Percentiles rank a stretch among this genome's conserved stretches.
These are phyloP conservation scores for Oreonectes daqikongensis DNA, from an alignment of 2,797 vertebrate genomes.

Conservation along the genomic window DNA sequence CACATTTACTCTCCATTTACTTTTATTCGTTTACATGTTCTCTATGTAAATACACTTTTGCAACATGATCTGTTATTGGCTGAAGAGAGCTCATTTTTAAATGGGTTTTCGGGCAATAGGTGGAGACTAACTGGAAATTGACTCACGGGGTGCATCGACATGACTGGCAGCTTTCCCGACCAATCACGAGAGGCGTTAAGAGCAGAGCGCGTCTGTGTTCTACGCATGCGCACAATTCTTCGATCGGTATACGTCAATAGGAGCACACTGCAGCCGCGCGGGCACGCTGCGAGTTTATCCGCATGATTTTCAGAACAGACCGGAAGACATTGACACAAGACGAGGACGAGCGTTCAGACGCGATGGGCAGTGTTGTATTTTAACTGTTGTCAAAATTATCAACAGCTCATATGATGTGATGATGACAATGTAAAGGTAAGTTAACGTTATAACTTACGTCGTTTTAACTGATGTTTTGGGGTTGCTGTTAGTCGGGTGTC, in stretches of 20 bases:
- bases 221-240: not conserved
- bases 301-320: not conserved
- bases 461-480: not conserved
- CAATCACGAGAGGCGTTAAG: conserved; percentile 23
- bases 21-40: too few species aligned
- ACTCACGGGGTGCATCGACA: conserved; percentile 34
- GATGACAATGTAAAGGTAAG: conserved; percentile 11
- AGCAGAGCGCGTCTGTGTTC: too few species aligned
- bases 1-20: too few species aligned
- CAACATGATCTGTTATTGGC: not conserved
- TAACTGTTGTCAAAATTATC: not conserved
- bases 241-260: not conserved
- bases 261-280: too few species aligned
- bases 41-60: not conserved
- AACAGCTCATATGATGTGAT: not conserved
- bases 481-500: not conserved
- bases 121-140: conserved; percentile 58
- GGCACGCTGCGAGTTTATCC: not conserved
- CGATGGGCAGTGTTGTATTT: not conserved
- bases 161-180: conserved; percentile 45
- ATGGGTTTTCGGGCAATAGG: conserved; percentile 52
- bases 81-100: not conserved
- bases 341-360: not conserved
- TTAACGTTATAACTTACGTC: not conserved
- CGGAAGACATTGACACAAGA: not conserved